Conservation (phyloP, 2,888 invertebrate genomes). For the Caenorhabditis virilis region DNA sequence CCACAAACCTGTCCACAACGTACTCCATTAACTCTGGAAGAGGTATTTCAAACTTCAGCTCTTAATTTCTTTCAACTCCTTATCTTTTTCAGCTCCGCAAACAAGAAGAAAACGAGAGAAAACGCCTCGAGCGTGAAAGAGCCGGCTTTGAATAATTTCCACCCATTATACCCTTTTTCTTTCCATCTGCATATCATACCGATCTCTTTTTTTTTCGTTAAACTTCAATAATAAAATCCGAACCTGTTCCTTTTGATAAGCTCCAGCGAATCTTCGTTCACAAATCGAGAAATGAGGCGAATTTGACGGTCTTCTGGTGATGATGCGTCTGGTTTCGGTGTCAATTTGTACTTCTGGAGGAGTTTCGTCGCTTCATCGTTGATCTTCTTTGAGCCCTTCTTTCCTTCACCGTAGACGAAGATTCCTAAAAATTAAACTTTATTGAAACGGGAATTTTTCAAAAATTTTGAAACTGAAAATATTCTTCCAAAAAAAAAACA, state of each 20-base stretch:
- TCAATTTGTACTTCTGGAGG: conserved; percentile 81
- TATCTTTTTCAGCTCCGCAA: too few relatives aligned
- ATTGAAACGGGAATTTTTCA: not conserved
- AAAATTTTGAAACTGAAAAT: too few relatives aligned
- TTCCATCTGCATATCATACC: too few relatives aligned
- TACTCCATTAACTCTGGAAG: too few relatives aligned
- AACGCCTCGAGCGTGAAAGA: too few relatives aligned
- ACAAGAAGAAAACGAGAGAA: too few relatives aligned
- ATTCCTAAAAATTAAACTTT: conserved; percentile 24
- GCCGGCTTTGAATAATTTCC: not conserved
- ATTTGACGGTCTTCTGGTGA: conserved; percentile 85
- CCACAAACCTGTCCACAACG: too few relatives aligned
- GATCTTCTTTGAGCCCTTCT: conserved; percentile 58
- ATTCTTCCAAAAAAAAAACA: too few relatives aligned
- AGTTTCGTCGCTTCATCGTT: conserved; percentile 82
- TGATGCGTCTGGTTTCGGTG: conserved; percentile 78
- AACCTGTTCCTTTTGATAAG: conserved; percentile 77
- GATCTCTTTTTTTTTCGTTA: too few relatives aligned
- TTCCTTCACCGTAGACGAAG: conserved; percentile 55
- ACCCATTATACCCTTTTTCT: too few relatives aligned
- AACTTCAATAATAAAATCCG: not conserved
- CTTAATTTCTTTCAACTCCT: too few relatives aligned
- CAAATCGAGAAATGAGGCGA: conserved; percentile 88
- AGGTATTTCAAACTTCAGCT: too few relatives aligned
- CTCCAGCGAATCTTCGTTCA: conserved; percentile 95